phyloP scores from a whole-genome alignment of 2,113 vertebrate genomes.

The Pterocles burchelli region DNA sequence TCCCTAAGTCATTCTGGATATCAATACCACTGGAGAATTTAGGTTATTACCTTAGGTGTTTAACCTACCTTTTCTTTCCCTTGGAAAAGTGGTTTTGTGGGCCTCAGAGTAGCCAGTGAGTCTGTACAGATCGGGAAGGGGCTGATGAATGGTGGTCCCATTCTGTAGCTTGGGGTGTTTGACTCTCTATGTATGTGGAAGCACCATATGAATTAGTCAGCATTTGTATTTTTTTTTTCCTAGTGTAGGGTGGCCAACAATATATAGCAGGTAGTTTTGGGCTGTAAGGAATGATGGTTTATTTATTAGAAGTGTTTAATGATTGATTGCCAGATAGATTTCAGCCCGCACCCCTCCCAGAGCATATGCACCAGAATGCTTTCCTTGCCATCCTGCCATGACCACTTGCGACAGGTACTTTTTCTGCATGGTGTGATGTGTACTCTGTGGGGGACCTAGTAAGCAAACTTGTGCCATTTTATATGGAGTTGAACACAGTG shows the following conservation, averaged over 20 bases:
- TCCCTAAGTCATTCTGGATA: not conserved
- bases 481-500: not conserved
- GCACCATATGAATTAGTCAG: not conserved
- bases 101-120: not conserved
- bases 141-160: not conserved
- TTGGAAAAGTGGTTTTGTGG: not conserved
- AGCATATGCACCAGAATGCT: not conserved
- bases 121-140: not conserved
- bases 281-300: not conserved
- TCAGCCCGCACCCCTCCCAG: not conserved
- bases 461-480: not conserved
- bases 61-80: not conserved
- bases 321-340: not conserved
- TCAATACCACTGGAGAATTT: not conserved
- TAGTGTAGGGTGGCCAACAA: not conserved
- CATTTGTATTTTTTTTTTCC: not conserved
- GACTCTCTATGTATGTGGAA: not conserved
- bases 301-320: not conserved
- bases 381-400: not conserved
- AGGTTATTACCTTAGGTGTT: not conserved
- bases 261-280: not conserved
- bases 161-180: not conserved
- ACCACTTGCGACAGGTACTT: not conserved
- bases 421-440: accelerated
- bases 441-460: not conserved